Evolutionary conservation across 2,888 invertebrate species (phyloP).

Genomic region (Clivina fossor): DNA sequence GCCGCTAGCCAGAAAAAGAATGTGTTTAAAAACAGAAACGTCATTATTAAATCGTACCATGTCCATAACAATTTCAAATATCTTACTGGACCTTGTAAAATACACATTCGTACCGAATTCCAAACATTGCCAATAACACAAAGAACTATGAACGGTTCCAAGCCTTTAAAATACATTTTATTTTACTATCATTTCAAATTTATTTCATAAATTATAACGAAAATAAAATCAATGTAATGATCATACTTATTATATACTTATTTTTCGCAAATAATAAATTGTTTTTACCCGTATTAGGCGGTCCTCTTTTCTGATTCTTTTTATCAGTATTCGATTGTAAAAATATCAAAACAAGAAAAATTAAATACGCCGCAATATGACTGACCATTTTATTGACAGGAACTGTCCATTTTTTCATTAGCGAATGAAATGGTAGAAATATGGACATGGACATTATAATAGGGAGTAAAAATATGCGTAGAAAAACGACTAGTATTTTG

Average conservation of each 20-base stretch:
- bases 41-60: slow-evolving; percentile 63
- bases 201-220: background rate
- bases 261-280: slow-evolving; percentile 25
- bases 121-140: slow-evolving; percentile 61
- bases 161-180: slow-evolving; percentile 13
- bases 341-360: slow-evolving; percentile 66
- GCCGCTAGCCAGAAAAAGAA: slow-evolving; percentile 66
- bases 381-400: slow-evolving; percentile 74
- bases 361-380: slow-evolving; percentile 64
- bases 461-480: slow-evolving; percentile 53
- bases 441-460: slow-evolving; percentile 53
- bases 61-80: slow-evolving; percentile 64
- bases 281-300: slow-evolving; percentile 59
- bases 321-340: slow-evolving; percentile 63
- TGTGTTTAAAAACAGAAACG: slow-evolving; percentile 61
- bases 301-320: slow-evolving; percentile 58
- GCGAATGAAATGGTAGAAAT: slow-evolving; percentile 53
- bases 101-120: slow-evolving; percentile 59
- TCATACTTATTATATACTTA: slow-evolving; percentile 40
- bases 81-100: slow-evolving; percentile 59
- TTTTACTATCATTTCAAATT: slow-evolving; percentile 18
- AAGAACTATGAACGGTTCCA: slow-evolving; percentile 50
- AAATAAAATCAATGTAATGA: slow-evolving; percentile 37
- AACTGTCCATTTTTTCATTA: slow-evolving; percentile 60
- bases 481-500: slow-evolving; percentile 45